A percentile compares a stretch with the other conserved stretches of the same genome.
phyloP scores from a whole-genome alignment of 2,113 vertebrate species.

The Brachyistius frenatus region DNA sequence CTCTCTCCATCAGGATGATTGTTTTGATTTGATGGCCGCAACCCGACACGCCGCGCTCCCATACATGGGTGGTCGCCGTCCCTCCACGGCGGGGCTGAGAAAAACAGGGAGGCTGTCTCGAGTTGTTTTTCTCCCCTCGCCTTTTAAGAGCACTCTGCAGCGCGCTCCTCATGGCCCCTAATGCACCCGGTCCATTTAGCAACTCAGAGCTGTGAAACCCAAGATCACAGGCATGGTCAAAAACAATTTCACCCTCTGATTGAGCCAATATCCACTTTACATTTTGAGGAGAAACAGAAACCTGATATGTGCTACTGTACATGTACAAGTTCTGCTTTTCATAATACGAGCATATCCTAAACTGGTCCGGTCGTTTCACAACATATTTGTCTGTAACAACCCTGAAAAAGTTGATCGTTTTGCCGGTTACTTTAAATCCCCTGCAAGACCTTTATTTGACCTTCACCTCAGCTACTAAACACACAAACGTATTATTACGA shows the following conservation, averaged over 20 bases:
- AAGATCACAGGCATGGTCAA: constrained; percentile 75
- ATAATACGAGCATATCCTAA: background rate
- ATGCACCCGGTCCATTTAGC: constrained; percentile 78
- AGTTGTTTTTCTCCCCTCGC: constrained; percentile 55
- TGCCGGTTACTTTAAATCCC: background rate
- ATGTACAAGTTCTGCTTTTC: constrained; percentile 13
- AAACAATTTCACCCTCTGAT: constrained; percentile 76
- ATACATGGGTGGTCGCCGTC: constrained; percentile 60
- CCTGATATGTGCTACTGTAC: constrained; percentile 17
- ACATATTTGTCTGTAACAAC: background rate
- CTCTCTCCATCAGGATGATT: constrained; percentile 46
- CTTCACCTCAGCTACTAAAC: background rate
- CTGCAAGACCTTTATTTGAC: background rate
- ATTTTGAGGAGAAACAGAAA: constrained; percentile 50
- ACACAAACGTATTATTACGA: constrained; percentile 1
- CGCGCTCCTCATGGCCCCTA: constrained; percentile 65
- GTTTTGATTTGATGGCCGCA: constrained; percentile 68
- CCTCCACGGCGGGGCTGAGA: constrained; percentile 40
- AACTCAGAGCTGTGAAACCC: constrained; percentile 75
- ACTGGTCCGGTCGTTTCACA: background rate
- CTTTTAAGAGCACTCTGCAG: constrained; percentile 80
- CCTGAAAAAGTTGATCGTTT: background rate
- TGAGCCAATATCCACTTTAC: constrained; percentile 70
- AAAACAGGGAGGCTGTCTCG: constrained; percentile 50
- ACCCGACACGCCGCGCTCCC: constrained; percentile 46